Evolutionary conservation across 2,113 vertebrate genomes (phyloP), one percentile per base, ranked within the genome.

Genomic region (Oriolus oriolus): DNA sequence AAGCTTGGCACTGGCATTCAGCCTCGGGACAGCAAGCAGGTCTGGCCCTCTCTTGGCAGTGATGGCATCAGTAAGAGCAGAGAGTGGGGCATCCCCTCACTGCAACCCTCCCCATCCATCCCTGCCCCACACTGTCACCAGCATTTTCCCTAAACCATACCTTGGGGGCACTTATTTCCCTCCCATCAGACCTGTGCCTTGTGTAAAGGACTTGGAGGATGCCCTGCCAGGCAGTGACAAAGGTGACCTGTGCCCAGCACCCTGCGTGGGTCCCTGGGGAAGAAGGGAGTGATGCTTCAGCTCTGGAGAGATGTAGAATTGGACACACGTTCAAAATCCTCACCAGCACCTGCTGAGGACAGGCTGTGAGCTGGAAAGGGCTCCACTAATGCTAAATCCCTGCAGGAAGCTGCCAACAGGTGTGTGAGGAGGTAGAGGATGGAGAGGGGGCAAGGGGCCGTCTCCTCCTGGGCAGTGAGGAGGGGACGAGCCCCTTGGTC

Each of bases 1-100:
- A 50, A 69, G 23, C 27, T 17, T 42, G n/a, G 47, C 10, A 5
- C 49, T 6, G 13, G 50, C 53, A 45, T 27, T 82, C 5, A 8
- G 13, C 47, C 57, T 53, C 0, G 0, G 75, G n/a, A 35, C 1
- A 13, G 42, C 0, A 0, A 84, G 54, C 1, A 1, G 42, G 52
- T 82, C 52, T 61, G 44, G 39, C n/a, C 30, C 5, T 4, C 44
- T 59, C 73, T 33, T 66, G 39, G 30, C 53, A 84, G 49, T 1
- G 4, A 12, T 37, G 39, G 53, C 64, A 57, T 17, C 70, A 57
- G 23, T 18, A 42, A 47, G 30, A 64, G 41, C 54, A 60, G 19
- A 60, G 16, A 57, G 33, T 5, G 6, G 21, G 17, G 20, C 23
- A 41, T 66, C 27, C 8, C 16, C 37, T 11, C 7, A 37, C 41